phyloP scores from a whole-genome alignment of 2,888 invertebrate genomes.

The Chydorus sphaericus region DNA sequence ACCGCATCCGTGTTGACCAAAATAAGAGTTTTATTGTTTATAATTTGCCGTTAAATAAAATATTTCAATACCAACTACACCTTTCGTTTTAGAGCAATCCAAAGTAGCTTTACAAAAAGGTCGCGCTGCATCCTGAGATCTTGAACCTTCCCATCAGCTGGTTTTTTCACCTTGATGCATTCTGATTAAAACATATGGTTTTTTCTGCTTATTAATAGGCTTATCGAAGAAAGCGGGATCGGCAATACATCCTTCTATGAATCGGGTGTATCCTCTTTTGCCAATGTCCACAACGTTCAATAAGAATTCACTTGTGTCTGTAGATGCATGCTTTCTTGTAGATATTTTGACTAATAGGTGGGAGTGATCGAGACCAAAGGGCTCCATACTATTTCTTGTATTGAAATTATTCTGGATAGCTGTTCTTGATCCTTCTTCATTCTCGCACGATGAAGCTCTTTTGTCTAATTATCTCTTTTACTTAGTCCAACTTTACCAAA shows the following conservation, averaged over 20 bases:
- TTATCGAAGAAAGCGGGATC: not conserved
- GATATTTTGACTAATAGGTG: not conserved
- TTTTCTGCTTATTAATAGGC: not conserved
- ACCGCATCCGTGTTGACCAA: not conserved
- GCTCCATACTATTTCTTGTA: too few relatives aligned
- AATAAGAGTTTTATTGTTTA: too few relatives aligned
- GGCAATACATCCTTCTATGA: not conserved
- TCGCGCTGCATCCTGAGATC: not conserved
- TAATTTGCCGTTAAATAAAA: too few relatives aligned
- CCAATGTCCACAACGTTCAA: not conserved
- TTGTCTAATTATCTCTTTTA: too few relatives aligned
- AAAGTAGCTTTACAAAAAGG: not conserved
- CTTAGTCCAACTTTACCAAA: too few relatives aligned
- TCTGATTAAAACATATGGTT: not conserved
- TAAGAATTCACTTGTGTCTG: not conserved
- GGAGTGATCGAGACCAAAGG: too few relatives aligned
- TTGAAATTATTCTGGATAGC: too few relatives aligned
- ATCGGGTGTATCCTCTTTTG: not conserved
- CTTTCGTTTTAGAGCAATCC: not conserved
- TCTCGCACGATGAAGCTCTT: too few relatives aligned
- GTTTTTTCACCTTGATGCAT: not conserved
- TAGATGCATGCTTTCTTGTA: not conserved
- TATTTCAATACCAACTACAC: too few relatives aligned
- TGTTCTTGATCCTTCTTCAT: too few relatives aligned
- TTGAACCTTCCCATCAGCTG: not conserved